Conservation (phyloP, 1,140 invertebrate genomes). For the Drosophila ironensis region DNA sequence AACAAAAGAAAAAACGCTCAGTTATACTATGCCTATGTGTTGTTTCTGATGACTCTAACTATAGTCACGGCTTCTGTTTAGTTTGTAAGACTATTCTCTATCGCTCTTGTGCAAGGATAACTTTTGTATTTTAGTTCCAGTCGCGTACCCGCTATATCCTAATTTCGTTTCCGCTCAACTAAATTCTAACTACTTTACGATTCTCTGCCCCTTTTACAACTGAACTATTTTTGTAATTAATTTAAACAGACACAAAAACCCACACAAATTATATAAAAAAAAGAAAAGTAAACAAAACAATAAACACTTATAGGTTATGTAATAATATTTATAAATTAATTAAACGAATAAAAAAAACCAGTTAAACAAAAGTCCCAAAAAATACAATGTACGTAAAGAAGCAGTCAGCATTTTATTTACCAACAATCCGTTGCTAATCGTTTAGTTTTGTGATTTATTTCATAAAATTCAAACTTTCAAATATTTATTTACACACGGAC, state of each 20-base stretch:
- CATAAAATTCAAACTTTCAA: conserved; percentile 73
- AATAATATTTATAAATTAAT: conserved; percentile 81
- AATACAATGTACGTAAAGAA: conserved; percentile 30
- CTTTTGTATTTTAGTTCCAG: conserved; percentile 48
- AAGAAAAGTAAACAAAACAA: too few relatives aligned
- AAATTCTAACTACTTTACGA: conserved; percentile 60
- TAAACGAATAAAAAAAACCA: conserved; percentile 69
- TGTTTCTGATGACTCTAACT: conserved; percentile 13
- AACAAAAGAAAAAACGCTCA: conserved; percentile 17
- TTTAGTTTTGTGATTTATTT: conserved; percentile 54
- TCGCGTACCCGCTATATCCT: conserved; percentile 15
- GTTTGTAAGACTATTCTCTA: conserved; percentile 23
- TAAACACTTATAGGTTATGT: conserved; percentile 73
- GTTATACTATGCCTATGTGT: conserved; percentile 38
- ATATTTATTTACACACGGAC: conserved; percentile 70
- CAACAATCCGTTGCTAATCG: conserved; percentile 49
- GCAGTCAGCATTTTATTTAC: conserved; percentile 38
- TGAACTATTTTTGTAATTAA: conserved; percentile 80
- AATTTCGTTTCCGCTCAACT: conserved; percentile 61
- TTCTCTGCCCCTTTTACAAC: conserved; percentile 63
- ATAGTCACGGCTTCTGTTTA: conserved; percentile 27
- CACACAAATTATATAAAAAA: conserved; percentile 28
- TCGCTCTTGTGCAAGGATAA: conserved; percentile 3
- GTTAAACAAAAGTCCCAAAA: conserved; percentile 62
- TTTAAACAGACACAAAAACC: conserved; percentile 50